Evolutionary conservation across 53 echinoderm and acorn worm genomes (phyloP).

Genomic region (Hippasteria phrygiana): DNA sequence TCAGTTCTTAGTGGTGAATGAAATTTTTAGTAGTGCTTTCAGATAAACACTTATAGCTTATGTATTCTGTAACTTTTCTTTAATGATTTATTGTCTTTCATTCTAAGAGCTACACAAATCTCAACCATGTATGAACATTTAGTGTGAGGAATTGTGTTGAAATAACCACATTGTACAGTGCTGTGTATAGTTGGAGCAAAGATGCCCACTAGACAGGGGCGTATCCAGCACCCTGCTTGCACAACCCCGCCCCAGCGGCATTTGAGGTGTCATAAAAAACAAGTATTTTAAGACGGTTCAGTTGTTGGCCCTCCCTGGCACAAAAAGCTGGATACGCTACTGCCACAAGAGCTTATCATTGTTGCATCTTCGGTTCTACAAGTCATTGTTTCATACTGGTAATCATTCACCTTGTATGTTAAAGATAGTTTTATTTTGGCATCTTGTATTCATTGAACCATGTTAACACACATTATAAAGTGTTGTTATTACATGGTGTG

Average conservation of each 20-base stretch:
- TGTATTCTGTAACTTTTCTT: not conserved
- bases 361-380: not conserved
- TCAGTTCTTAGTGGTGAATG: no score
- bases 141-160: no score
- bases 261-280: no score
- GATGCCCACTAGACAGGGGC: no score
- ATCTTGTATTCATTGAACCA: slow-evolving; percentile 37
- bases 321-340: no score
- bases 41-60: not conserved
- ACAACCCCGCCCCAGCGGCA: no score
- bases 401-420: not conserved
- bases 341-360: not conserved
- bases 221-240: no score
- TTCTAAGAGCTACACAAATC: not conserved
- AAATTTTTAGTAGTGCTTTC: not conserved
- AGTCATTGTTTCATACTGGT: not conserved
- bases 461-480: not conserved
- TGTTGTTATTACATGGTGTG: slow-evolving; percentile 43
- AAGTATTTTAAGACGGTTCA: no score
- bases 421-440: not conserved
- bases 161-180: no score
- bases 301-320: no score
- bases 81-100: not conserved
- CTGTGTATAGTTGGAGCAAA: no score
- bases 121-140: not conserved